Conservation (phyloP, 2,113 vertebrate species). For the Orycteropus afer region DNA sequence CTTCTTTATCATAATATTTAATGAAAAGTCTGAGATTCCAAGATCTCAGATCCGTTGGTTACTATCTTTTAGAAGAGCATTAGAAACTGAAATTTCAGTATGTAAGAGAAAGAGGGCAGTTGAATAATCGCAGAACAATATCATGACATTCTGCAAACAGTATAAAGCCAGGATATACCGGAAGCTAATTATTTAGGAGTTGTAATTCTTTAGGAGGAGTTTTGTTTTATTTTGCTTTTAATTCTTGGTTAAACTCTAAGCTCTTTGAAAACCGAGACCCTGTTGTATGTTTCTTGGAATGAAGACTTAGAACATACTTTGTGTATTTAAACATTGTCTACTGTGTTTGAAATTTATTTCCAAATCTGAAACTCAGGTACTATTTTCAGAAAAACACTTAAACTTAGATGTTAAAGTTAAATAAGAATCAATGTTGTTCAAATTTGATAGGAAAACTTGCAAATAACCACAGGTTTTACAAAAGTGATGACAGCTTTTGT, state of each 20-base stretch:
- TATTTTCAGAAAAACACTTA: background rate
- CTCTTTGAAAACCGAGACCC: background rate
- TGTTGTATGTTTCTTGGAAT: background rate
- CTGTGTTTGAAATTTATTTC: background rate
- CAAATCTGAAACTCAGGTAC: background rate
- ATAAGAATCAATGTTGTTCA: background rate
- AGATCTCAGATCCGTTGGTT: background rate
- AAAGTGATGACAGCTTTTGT: background rate
- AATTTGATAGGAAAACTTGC: background rate
- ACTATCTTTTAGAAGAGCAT: background rate
- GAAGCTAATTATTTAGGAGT: background rate
- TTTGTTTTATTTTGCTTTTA: constrained; percentile 54
- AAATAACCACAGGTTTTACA: background rate
- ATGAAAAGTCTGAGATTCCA: background rate
- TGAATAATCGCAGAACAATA: constrained; percentile 8
- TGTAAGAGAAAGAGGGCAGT: background rate
- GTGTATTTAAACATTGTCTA: background rate
- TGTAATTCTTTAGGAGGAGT: background rate
- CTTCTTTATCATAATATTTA: background rate
- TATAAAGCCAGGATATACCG: background rate
- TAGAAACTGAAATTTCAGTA: background rate
- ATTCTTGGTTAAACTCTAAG: background rate
- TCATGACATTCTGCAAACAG: background rate
- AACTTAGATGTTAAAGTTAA: background rate
- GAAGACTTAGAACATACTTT: background rate